Evolutionary conservation across 2,113 vertebrate genomes (phyloP), one percentile per base, ranked within the genome.

Genomic region (Pseudopodoces humilis): DNA sequence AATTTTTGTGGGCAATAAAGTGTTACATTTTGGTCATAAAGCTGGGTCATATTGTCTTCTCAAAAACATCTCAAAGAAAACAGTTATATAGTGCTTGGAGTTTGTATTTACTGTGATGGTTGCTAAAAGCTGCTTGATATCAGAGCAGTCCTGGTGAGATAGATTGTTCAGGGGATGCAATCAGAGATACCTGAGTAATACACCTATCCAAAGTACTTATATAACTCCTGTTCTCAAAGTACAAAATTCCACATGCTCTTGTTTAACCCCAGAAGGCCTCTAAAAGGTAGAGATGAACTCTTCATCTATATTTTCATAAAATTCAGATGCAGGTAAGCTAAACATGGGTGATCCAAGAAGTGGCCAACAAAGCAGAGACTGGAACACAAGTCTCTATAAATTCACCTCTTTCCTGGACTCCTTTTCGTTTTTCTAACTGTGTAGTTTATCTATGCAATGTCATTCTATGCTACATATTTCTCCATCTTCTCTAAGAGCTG

Each of bases 91-190:
- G 11, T 67, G 13, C 35, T 70, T n/a, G 3, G 7, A 3, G 2
- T 68, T 87, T 76, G 13, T 68, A 25, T 85, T 95, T 85, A 46
- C 50, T 84, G 39, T 67, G 65, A 46, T 47, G 35, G 25, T 44
- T 68, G 13, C 47, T 70, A 89, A 59, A 88, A 95, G 62, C 13
- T 79, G 30, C 65, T 82, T 72, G 37, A n/a, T 87, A 75, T 64
- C 69, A 82, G 52, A 15, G 37, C 47, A 55, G 35, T 67, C 39
- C 43, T 79, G 56, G 15, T 68, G 74, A 71, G 44, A 84, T 0
- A 60, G 39, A 59, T 71, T 47, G 37, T 59, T 89, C 62, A 85
- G 70, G 30, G 71, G 82, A 77, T 2, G 10, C 43, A 77, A 43
- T 83, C 86, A 87, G 77, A 72, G 53, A 44, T 65, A 64, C 10